phyloP scores from a whole-genome alignment of 2,797 vertebrate species.

The Aphelocoma californica region DNA sequence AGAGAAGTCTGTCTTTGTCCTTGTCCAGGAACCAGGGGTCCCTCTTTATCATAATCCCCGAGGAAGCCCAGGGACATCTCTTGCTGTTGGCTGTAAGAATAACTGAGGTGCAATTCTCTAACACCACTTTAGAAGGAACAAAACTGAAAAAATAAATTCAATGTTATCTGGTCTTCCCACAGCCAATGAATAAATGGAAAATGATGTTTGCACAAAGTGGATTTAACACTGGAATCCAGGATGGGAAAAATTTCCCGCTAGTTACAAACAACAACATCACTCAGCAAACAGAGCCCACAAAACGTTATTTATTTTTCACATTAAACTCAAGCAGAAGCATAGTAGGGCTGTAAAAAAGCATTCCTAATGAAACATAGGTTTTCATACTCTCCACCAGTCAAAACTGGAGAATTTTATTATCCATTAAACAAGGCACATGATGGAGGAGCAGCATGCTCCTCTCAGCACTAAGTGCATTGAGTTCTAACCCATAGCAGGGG shows the following conservation, averaged over 20 bases:
- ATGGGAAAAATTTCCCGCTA: background rate
- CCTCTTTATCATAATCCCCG: background rate
- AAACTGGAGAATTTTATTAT: conserved; percentile 8
- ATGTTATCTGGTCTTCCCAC: background rate
- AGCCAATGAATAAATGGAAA: conserved; percentile 6
- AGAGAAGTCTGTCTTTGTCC: background rate
- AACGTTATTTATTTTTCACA: conserved; percentile 33
- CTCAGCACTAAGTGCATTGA: background rate
- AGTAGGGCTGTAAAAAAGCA: background rate
- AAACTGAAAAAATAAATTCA: conserved; percentile 11
- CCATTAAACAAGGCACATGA: background rate
- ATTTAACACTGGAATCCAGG: conserved; percentile 17
- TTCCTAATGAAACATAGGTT: conserved; percentile 21
- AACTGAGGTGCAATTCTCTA: background rate
- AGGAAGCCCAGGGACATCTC: background rate
- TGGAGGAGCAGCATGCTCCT: background rate
- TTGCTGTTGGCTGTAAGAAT: background rate
- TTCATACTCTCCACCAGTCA: background rate
- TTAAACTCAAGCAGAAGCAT: background rate
- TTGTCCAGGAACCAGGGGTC: background rate
- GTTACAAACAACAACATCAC: conserved; percentile 6
- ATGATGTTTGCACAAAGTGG: conserved; percentile 4
- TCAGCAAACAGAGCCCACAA: conserved; percentile 13
- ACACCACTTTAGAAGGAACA: background rate
- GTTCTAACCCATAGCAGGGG: background rate